Evolutionary conservation across 2,888 invertebrate species (phyloP).

Genomic region (Dermolepida albohirtum): DNA sequence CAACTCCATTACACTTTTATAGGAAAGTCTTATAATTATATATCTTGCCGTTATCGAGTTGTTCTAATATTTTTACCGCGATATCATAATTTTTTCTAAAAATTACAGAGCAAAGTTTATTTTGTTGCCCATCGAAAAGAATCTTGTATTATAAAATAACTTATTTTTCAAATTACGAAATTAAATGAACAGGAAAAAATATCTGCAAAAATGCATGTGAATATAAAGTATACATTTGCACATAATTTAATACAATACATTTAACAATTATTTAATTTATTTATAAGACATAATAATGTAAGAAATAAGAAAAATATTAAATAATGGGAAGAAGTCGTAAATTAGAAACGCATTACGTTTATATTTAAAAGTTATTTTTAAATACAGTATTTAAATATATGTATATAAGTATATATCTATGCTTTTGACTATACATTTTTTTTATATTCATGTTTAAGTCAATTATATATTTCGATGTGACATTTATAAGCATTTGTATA

Average conservation of each 20-base stretch:
- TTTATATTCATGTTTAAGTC: constrained; percentile 4
- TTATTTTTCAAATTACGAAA: constrained; percentile 19
- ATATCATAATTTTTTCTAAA: too few relatives aligned
- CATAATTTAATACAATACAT: too few relatives aligned
- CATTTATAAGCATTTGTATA: constrained; percentile 35
- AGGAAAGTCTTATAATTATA: too few relatives aligned
- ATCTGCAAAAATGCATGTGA: constrained; percentile 19
- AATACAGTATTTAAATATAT: background rate
- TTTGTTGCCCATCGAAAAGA: too few relatives aligned
- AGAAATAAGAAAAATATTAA: background rate
- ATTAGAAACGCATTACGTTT: background rate
- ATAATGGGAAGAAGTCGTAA: background rate
- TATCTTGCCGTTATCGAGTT: too few relatives aligned
- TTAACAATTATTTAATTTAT: too few relatives aligned
- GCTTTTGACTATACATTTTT: background rate
- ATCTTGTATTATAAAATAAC: background rate
- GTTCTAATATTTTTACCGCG: too few relatives aligned
- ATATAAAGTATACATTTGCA: constrained; percentile 8
- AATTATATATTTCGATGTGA: constrained; percentile 38
- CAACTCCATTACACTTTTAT: too few relatives aligned
- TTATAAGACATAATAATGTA: too few relatives aligned
- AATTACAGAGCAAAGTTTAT: too few relatives aligned
- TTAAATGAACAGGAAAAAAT: constrained; percentile 35
- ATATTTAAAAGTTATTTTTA: too few relatives aligned
- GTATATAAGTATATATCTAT: background rate